Conservation (phyloP, 30 jellyfish, hydroid and myxozoan species). For the Morbakka virulenta region DNA sequence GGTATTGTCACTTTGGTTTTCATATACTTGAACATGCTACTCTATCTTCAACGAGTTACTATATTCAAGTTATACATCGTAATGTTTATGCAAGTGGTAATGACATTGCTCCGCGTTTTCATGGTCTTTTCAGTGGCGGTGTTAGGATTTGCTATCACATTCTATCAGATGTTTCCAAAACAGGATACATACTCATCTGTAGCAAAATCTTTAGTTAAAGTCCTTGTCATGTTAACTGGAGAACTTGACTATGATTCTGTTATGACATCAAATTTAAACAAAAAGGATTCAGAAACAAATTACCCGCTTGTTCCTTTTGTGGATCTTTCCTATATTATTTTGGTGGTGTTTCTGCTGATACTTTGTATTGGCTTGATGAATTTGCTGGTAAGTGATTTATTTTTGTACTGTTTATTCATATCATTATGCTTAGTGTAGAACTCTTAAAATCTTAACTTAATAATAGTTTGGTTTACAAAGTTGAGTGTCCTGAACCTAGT, state of each 20-base stretch:
- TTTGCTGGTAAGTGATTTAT: constrained; percentile 46
- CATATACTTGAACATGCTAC: constrained; percentile 61
- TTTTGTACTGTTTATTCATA: no score
- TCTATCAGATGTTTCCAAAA: constrained; percentile 50
- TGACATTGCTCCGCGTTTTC: constrained; percentile 44
- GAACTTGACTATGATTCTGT: constrained; percentile 59
- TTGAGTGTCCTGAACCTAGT: no score
- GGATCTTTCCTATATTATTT: constrained; percentile 29
- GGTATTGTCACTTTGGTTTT: constrained; percentile 57
- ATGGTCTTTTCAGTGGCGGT: constrained; percentile 51
- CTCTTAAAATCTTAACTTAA: neutral
- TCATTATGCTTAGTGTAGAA: neutral
- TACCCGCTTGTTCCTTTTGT: constrained; percentile 37
- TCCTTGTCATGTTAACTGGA: constrained; percentile 76
- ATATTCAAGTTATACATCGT: constrained; percentile 59
- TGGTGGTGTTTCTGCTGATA: constrained; percentile 29
- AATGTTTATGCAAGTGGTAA: constrained; percentile 64
- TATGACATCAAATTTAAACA: constrained; percentile 29
- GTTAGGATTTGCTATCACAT: constrained; percentile 50
- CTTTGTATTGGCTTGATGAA: constrained; percentile 46
- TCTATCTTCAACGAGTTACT: constrained; percentile 58
- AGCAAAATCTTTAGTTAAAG: constrained; percentile 21
- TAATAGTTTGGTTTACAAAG: no score
- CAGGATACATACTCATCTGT: constrained; percentile 36
- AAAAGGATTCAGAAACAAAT: constrained; percentile 10